A percentile compares a stretch with the other conserved stretches of the same genome.
phyloP scores from a whole-genome alignment of 1,140 invertebrate species.

The Chrysoperla carnea region DNA sequence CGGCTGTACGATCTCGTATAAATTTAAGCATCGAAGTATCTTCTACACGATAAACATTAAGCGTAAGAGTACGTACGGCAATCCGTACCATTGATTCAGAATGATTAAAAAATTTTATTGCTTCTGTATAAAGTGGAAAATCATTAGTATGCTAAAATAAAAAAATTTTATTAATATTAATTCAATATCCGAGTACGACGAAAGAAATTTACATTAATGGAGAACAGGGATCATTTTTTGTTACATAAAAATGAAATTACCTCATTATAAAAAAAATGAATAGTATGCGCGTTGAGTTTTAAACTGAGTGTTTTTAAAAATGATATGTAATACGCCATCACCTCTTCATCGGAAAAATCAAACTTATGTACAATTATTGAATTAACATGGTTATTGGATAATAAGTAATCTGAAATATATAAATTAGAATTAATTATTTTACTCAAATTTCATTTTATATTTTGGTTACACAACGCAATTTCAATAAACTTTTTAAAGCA shows the following conservation, averaged over 20 bases:
- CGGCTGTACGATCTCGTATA: constrained; percentile 87
- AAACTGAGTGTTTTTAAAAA: constrained; percentile 96
- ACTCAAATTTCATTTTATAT: neutral
- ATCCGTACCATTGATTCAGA: constrained; percentile 98
- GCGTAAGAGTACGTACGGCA: constrained; percentile 88
- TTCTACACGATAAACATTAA: constrained; percentile 93
- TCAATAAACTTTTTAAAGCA: too few relatives aligned
- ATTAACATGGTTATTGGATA: constrained; percentile 99
- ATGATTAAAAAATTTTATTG: constrained; percentile 99
- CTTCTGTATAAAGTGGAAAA: constrained; percentile 97
- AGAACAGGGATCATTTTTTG: neutral
- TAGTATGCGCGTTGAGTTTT: constrained; percentile 96
- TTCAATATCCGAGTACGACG: neutral
- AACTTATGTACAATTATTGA: constrained; percentile 99
- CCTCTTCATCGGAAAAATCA: constrained; percentile 99
- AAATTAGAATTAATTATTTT: constrained; percentile 7
- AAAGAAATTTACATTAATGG: neutral
- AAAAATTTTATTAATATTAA: constrained; percentile 7
- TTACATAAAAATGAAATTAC: too few relatives aligned
- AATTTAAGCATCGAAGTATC: constrained; percentile 92
- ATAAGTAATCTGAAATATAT: constrained; percentile 81
- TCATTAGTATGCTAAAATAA: constrained; percentile 88
- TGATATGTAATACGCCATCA: constrained; percentile 99
- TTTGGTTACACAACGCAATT: too few relatives aligned
- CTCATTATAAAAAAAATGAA: constrained; percentile 99